These are phyloP conservation scores for Patagioenas fasciata DNA, from an alignment of 2,113 vertebrate genomes.

Conservation along the genomic window DNA sequence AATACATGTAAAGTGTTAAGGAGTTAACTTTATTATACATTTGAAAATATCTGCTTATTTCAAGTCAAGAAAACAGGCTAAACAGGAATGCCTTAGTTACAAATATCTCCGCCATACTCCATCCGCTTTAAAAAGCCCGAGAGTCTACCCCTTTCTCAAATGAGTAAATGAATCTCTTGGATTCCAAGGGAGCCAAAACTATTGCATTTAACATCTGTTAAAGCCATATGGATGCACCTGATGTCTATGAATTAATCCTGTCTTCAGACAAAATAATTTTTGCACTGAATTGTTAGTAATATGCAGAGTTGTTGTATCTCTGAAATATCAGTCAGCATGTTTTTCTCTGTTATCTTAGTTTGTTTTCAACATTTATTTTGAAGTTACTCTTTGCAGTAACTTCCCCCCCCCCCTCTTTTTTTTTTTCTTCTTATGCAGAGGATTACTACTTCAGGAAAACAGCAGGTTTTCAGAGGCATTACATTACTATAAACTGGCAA, in stretches of 20 bases:
- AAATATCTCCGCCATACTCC: background rate
- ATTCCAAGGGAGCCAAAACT: background rate
- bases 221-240: background rate
- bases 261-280: background rate
- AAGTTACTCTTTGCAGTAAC: background rate
- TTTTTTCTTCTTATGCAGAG: slow-evolving; percentile 76
- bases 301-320: background rate
- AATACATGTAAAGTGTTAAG: background rate
- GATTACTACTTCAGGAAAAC: slow-evolving; percentile 95
- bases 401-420: background rate
- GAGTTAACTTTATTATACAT: background rate
- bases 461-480: slow-evolving; percentile 94
- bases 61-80: background rate
- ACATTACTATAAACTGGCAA: slow-evolving; percentile 96
- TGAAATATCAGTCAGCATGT: background rate
- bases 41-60: background rate
- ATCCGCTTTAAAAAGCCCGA: background rate
- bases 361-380: background rate
- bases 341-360: background rate
- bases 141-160: background rate
- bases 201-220: background rate
- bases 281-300: background rate
- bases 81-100: background rate
- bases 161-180: background rate
- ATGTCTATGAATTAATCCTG: background rate